Evolutionary conservation across 2,888 invertebrate genomes (phyloP).

Genomic region (Isotomurus palustris): DNA sequence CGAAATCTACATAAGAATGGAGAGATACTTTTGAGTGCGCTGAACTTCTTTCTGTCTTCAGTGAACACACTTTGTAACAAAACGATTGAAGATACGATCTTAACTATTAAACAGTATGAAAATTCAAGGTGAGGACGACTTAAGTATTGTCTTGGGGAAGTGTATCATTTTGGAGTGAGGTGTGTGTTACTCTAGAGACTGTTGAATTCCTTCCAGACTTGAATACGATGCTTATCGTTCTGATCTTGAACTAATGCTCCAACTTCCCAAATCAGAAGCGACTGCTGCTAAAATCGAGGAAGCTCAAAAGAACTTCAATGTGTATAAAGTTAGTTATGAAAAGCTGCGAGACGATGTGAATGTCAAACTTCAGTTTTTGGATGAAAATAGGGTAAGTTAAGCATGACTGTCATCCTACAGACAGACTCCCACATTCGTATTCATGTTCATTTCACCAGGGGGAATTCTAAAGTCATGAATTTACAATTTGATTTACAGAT

Average conservation of each 20-base stretch:
- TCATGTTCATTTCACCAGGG: neutral
- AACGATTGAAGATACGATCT: slow-evolving; percentile 91
- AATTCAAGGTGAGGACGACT: slow-evolving; percentile 62
- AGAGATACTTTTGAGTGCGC: slow-evolving; percentile 82
- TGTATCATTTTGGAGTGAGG: slow-evolving; percentile 2
- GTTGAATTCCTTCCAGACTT: slow-evolving; percentile 58
- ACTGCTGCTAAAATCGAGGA: slow-evolving; percentile 66
- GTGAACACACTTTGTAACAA: slow-evolving; percentile 94
- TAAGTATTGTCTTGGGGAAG: no score
- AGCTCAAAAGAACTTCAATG: slow-evolving; percentile 73
- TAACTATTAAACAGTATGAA: slow-evolving; percentile 73
- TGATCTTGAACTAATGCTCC: slow-evolving; percentile 77
- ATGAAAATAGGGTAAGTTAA: slow-evolving; percentile 83
- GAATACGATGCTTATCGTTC: slow-evolving; percentile 97
- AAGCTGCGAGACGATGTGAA: slow-evolving; percentile 87
- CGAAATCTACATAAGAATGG: slow-evolving; percentile 88
- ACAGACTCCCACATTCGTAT: neutral
- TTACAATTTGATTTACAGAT: slow-evolving; percentile 60
- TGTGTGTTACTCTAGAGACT: neutral
- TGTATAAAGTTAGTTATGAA: slow-evolving; percentile 86
- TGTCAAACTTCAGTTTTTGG: slow-evolving; percentile 91
- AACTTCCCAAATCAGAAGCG: slow-evolving; percentile 51
- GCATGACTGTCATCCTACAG: neutral
- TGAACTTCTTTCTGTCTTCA: slow-evolving; percentile 94
- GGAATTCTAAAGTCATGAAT: neutral